These are phyloP conservation scores for Zygogramma bicolorata DNA, from an alignment of 2,888 invertebrate genomes.

Conservation along the genomic window DNA sequence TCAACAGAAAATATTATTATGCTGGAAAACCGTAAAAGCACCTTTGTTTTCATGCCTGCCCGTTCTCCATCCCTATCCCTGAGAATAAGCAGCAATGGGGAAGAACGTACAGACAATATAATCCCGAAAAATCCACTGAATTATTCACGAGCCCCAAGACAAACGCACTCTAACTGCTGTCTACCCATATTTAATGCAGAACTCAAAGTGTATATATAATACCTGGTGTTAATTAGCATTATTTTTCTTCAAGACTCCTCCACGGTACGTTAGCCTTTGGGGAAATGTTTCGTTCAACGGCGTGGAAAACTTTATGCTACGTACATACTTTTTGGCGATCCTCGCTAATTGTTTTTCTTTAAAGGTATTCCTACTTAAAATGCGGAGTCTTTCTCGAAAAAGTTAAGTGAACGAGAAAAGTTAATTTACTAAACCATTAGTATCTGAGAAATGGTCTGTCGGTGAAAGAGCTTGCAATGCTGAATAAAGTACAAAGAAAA, in stretches of 20 bases:
- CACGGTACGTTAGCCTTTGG: constrained; percentile 14
- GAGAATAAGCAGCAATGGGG: background rate
- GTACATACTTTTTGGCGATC: constrained; percentile 21
- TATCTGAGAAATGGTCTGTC: background rate
- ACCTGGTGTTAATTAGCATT: constrained; percentile 25
- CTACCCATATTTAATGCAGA: constrained; percentile 6
- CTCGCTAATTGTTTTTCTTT: constrained; percentile 35
- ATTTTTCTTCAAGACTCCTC: constrained; percentile 21
- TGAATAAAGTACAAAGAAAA: background rate
- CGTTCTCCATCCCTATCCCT: background rate
- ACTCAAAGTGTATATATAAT: constrained; percentile 17
- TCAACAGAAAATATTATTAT: no score
- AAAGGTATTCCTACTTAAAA: constrained; percentile 20
- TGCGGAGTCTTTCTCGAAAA: constrained; percentile 6
- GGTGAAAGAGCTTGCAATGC: background rate
- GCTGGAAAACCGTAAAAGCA: no score
- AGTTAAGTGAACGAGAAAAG: constrained; percentile 25
- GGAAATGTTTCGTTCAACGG: constrained; percentile 27
- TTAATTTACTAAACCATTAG: constrained; percentile 19
- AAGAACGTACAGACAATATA: background rate
- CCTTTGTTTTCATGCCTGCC: background rate
- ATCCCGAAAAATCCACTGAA: background rate
- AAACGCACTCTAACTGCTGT: background rate
- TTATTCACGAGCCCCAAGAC: constrained; percentile 1
- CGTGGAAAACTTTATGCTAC: constrained; percentile 27